Evolutionary conservation across 2,113 vertebrate species (phyloP), one percentile per base, ranked within the genome.

Genomic region (Perca fluviatilis): DNA sequence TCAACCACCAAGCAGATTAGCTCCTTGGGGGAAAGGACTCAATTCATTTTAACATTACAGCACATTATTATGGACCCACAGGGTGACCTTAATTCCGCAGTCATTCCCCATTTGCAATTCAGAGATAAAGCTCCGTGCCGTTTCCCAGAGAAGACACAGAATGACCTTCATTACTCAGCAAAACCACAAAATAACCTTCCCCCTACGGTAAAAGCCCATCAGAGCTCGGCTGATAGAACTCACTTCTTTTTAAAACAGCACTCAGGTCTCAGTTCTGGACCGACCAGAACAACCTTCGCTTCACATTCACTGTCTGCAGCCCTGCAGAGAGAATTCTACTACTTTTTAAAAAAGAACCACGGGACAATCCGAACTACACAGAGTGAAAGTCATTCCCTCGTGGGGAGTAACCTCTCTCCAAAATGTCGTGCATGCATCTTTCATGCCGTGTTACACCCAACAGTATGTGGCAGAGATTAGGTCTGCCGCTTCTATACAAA

Each of bases 81-180:
- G 83, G 64, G 51, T 84, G 75, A 87, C 90, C 90, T 83, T 84
- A 87, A 82, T 86, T 86, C 65, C 56, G 46, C 84, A 73, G 66
- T 69, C 80, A n/a, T 70, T 74, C 40, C 40, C 60, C 33, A 82
- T 92, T 89, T 87, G 77, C 85, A 86, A 84, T 87, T 87, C 83
- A 76, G 54, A 87, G 85, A 89, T 87, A 84, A 90, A 84, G 57
- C 69, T 23, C 23, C 1, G 27, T 19, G 68, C 49, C 33, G 73
- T 63, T 84, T 78, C 62, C 62, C 60, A 62, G 36, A 77, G 79
- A 79, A 21, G 65, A 85, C 58, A 79, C 79, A 47, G 50, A 77
- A 53, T 57, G 88, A 92, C 91, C 88, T 90, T 90, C 88, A 92
- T 88, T 71, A 88, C 83, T 86, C 89, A 88, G 85, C 85, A 85